These are phyloP conservation scores for Caenorhabditis inopinata DNA, from an alignment of 1,140 invertebrate species.

Conservation along the genomic window DNA sequence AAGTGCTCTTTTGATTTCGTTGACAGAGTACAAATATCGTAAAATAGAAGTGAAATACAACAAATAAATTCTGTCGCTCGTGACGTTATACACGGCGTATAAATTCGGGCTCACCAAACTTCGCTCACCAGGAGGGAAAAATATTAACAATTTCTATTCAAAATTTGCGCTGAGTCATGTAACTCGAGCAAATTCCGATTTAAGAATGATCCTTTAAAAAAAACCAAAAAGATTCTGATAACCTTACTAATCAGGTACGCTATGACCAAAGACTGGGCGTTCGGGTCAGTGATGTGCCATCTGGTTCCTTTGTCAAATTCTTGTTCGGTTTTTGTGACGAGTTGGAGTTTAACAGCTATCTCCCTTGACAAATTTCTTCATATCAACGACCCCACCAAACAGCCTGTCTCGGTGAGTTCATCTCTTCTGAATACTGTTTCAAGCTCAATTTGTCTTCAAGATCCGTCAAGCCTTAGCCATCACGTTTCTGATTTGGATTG, in stretches of 20 bases:
- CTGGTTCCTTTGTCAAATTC: constrained; percentile 62
- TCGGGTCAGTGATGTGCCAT: constrained; percentile 63
- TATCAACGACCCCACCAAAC: constrained; percentile 52
- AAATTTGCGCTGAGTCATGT: too few species aligned
- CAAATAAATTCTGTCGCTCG: too few species aligned
- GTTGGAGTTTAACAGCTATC: constrained; percentile 63
- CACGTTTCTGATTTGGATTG: constrained; percentile 61
- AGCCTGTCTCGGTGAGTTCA: constrained; percentile 45
- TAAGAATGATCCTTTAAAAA: neutral
- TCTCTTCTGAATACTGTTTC: neutral
- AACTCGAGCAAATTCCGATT: neutral
- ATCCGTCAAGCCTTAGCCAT: constrained; percentile 47
- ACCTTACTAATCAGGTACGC: constrained; percentile 45
- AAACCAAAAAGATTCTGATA: too few species aligned
- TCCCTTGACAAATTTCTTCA: constrained; percentile 64
- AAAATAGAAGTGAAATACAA: too few species aligned
- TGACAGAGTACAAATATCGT: too few species aligned
- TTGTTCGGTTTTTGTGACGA: constrained; percentile 65
- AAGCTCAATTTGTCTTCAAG: neutral
- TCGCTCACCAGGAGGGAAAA: too few species aligned
- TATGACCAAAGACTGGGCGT: constrained; percentile 61
- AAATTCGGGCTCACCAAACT: too few species aligned
- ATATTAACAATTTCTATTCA: too few species aligned
- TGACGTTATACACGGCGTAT: too few species aligned
- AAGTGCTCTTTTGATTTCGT: too few species aligned